phyloP scores from a whole-genome alignment of 2,888 invertebrate species.

The Tholera decimalis region DNA sequence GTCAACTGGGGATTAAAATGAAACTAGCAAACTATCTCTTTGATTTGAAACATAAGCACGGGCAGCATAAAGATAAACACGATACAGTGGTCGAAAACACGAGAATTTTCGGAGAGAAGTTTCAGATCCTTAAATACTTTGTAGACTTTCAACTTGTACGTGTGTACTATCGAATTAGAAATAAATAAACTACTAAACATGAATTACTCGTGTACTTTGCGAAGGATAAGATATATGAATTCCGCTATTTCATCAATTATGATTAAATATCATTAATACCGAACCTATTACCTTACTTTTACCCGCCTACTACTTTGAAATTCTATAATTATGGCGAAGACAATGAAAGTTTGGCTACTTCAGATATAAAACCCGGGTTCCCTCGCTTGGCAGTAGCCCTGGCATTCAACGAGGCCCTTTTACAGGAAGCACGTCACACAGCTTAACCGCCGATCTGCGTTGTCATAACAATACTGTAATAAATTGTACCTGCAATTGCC shows the following conservation, averaged over 20 bases:
- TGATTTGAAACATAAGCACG: slow-evolving; percentile 27
- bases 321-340: not conserved
- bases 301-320: not conserved
- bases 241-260: too few species aligned
- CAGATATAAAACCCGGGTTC: not conserved
- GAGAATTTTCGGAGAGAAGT: slow-evolving; percentile 26
- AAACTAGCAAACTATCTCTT: slow-evolving; percentile 25
- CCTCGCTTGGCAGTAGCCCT: not conserved
- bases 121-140: slow-evolving; percentile 46
- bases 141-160: slow-evolving; percentile 25
- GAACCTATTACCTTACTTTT: too few species aligned
- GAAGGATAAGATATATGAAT: not conserved
- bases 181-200: not conserved
- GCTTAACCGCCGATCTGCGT: not conserved
- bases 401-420: not conserved
- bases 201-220: not conserved
- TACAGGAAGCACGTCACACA: not conserved
- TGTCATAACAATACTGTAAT: slow-evolving; percentile 12
- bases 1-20: slow-evolving; percentile 24
- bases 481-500: slow-evolving; percentile 23
- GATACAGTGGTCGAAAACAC: slow-evolving; percentile 40
- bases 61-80: slow-evolving; percentile 28
- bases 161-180: slow-evolving; percentile 1
- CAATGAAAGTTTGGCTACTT: not conserved
- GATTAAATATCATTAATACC: too few species aligned